Evolutionary conservation across 2,888 invertebrate genomes (phyloP).

Genomic region (Mimas tiliae): DNA sequence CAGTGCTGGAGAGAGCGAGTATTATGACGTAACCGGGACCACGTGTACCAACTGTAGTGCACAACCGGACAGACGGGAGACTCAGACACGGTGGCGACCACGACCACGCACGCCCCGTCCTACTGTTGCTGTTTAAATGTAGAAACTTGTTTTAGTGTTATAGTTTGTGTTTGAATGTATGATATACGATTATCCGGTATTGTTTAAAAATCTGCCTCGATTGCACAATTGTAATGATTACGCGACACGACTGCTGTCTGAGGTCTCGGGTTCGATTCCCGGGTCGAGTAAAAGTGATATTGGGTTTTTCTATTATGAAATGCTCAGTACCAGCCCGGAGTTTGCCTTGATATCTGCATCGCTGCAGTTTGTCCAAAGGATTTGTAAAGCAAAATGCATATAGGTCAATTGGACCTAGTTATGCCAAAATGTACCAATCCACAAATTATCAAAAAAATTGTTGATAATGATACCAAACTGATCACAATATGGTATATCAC

Average conservation of each 20-base stretch:
- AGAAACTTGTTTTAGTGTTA: neutral
- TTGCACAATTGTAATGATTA: too few relatives aligned
- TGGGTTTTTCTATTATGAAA: too few relatives aligned
- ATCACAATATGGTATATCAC: too few relatives aligned
- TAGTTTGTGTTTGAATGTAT: neutral
- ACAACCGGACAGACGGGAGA: slow-evolving; percentile 8
- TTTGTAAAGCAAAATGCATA: too few relatives aligned
- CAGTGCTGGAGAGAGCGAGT: neutral
- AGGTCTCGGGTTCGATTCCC: too few relatives aligned
- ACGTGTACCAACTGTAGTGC: neutral
- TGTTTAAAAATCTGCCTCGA: neutral
- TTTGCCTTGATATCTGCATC: neutral
- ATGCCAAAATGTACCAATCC: too few relatives aligned
- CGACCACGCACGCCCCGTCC: slow-evolving; percentile 17
- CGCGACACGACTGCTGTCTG: too few relatives aligned
- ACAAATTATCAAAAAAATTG: too few relatives aligned
- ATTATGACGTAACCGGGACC: neutral
- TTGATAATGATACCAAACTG: too few relatives aligned
- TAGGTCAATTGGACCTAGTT: too few relatives aligned
- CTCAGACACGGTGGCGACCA: slow-evolving; percentile 14
- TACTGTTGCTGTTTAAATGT: neutral
- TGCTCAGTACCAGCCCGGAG: too few relatives aligned
- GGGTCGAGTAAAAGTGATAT: too few relatives aligned
- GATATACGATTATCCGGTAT: neutral
- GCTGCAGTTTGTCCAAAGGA: neutral